Evolutionary conservation across 2,797 vertebrate genomes (phyloP), one percentile per base, ranked within the genome.

Genomic region (Galaxias olidus): DNA sequence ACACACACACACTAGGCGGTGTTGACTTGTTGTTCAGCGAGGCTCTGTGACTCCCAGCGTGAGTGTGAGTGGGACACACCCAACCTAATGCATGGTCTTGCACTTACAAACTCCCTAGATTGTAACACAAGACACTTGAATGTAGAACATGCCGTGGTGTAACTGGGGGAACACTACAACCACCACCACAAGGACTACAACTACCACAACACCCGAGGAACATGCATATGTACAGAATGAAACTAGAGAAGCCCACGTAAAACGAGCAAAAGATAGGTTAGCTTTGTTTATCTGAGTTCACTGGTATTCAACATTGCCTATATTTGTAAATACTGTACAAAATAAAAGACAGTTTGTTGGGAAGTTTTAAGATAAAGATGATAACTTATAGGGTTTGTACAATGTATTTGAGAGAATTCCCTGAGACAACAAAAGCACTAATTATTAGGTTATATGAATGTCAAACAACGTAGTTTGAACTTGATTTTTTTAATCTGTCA

Each of bases 61-160:
- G 66, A 66, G 72, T 56, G 74, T 53, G 75, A 69, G 57, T 57
- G 15, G 52, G 71, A 77, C 63, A 64, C 42, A 49, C 70, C 73
- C 49, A 68, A 82, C 85, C 78, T 72, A 75, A 82, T 72, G 86
- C 88, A 84, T 73, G 74, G 88, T 91, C 88, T 89, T 88, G 88
- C 90, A 90, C 90, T 90, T 91, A 85, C 89, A 88, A 91, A 88
- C 87, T 84, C 78, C 84, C 86, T 90, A 89, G 94, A 96, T 95
- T 96, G 95, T 96, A 95, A 94, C 93, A 92, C 94, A 95, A 96
- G 94, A 92, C 87, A 86, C 90, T 89, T 98, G 96, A 98, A 99
- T 99, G 96, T 98, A 96, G 93, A 93, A 88, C 81, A 88, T 80
- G 88, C 87, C 81, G 84, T 87, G 87, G 88, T 79, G 78, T 72